These are phyloP conservation scores for Drosophila acutilabella DNA, from an alignment of 2,888 invertebrate species.

Conservation along the genomic window DNA sequence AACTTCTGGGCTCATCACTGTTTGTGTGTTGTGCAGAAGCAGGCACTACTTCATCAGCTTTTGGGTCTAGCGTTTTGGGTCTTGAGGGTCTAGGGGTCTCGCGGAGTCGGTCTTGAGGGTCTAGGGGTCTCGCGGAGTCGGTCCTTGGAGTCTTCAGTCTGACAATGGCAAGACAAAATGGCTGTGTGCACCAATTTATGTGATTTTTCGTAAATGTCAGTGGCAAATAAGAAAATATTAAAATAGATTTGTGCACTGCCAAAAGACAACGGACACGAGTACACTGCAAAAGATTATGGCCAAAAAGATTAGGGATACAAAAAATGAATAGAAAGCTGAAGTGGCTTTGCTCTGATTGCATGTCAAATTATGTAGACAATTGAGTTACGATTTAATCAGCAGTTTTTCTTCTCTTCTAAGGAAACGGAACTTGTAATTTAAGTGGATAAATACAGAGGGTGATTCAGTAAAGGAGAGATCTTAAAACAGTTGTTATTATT, in stretches of 20 bases:
- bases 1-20: constrained; percentile 26
- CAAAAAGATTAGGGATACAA: constrained; percentile 29
- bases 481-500: too few species aligned
- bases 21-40: constrained; percentile 30
- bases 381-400: constrained; percentile 17
- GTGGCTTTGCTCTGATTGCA: constrained; percentile 45
- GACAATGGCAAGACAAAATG: constrained; percentile 60
- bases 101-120: background rate
- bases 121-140: background rate
- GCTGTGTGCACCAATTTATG: constrained; percentile 77
- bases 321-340: constrained; percentile 22
- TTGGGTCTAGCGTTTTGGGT: constrained; percentile 9
- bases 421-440: background rate
- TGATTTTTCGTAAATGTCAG: constrained; percentile 79
- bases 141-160: constrained; percentile 2
- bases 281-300: constrained; percentile 48
- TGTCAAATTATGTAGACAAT: constrained; percentile 34
- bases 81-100: background rate
- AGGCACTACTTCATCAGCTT: constrained; percentile 6
- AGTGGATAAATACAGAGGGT: background rate
- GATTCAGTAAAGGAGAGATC: too few species aligned
- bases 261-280: constrained; percentile 62
- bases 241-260: constrained; percentile 76
- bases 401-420: background rate
- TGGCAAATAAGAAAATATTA: constrained; percentile 81